Base-by-base conservation (phyloP, 2,113 vertebrate species). In the Pseudopipra pipra region DNA sequence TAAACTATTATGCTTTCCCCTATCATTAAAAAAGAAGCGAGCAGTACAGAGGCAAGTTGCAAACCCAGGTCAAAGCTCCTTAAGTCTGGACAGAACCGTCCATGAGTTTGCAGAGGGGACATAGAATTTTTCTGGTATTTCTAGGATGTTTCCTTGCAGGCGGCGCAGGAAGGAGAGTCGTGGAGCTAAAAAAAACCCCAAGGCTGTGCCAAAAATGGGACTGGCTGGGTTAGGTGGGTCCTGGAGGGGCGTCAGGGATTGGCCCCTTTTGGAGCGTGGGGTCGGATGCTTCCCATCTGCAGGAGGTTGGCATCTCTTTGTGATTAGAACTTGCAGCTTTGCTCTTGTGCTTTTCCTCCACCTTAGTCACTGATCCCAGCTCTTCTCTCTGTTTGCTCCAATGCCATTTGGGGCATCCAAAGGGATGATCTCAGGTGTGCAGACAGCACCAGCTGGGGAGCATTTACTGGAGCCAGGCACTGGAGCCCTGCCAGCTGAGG, bases 1-100 rank as follows among this genome's bases (percentile, higher is more conserved):
- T 98, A 98, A 98, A 98, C 97, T 94, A 97, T 97, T 97, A 98
- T 97, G 96, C 96, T 98, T 98, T 98, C 95, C 97, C 95, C 97
- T 98, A 97, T 89, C 44, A 63, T 95, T 98, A 97, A 96, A 97
- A 97, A 94, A 89, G 94, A 98, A 98, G 96, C 96, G 85, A 98
- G 97, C 96, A 44, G 95, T 90, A 97, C 89, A 97, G 97, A 98
- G 97, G 97, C 96, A 74, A 98, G 97, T 90, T 93, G 97, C 97
- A 96, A 96, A 96, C 93, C 96, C 96, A 73, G 85, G 81, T 46
- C 21, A 80, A 97, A 95, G 97, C 94, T 96, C 83, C 86, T 54
- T 13, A 62, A 93, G 74, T 85, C 85, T 37, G 90, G 80, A 17
- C 51, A 94, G 70, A 90, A 97, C 92, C 14, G 70, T 90, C 83